Evolutionary conservation across 2,888 invertebrate genomes (phyloP), one percentile per base, ranked within the genome.

Genomic region (Auanema freiburgensis): DNA sequence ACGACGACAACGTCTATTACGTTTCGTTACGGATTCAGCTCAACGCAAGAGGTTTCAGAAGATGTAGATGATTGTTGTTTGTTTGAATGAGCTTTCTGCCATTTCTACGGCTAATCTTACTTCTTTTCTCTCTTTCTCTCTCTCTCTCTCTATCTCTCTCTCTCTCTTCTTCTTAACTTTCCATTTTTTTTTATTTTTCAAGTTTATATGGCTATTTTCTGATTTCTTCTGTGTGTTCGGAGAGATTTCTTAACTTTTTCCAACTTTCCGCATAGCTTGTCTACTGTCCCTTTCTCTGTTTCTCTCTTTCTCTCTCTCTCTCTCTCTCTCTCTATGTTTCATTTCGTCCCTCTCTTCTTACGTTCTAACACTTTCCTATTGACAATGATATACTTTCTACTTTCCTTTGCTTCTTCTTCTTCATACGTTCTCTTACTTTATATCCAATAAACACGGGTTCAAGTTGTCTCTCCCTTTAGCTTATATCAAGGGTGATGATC

Each of bases 1-100:
- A 33, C 59, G 80, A 50, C 40, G 80, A 52, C 83, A 83, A 59
- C 72, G 81, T 10, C 67, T 83, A 11, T 72, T 83, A 5, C 69
- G 78, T 43, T 80, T 78, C 57, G 81, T 82, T 49, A 77, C 80
- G 44, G 79, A 80, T 66, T 75, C 81, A 40, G 76, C 72, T 33
- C 69, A 69, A 12, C 55, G 74, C 56, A 71, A 73, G 67, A 72
- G 71, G 72, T 72, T 72, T 56, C 65, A 63, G 51, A 72, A 67
- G 63, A 72, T 72, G 69, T 72, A 51, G 40, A 49, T 54, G 44
- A 46, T 40, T 56, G 59, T 68, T 33, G 52, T 57, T 50, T 59
- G 51, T 62, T 63, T 25, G 65, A 66, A 63, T 63, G 65, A 63
- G 62, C 60, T 64, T 63, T 62, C 52, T 57, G 56, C 53, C 57